These are phyloP conservation scores for Salpingus planirostris DNA, from an alignment of 2,888 invertebrate genomes.

Conservation along the genomic window DNA sequence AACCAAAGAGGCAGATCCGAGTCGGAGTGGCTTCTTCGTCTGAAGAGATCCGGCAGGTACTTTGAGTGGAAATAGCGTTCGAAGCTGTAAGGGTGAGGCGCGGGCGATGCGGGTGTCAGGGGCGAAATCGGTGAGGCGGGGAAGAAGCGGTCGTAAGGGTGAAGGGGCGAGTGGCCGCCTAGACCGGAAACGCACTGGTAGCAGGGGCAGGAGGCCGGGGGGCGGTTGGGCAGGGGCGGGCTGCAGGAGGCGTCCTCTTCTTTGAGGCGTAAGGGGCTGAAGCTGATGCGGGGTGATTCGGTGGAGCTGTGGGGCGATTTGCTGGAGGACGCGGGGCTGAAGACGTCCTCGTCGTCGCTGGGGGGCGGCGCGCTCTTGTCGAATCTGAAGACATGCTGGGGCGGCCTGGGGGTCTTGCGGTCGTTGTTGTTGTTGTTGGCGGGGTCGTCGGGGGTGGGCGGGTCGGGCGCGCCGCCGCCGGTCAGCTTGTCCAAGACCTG, in stretches of 20 bases:
- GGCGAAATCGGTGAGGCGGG: slow-evolving; percentile 52
- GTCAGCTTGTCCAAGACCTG: slow-evolving; percentile 71
- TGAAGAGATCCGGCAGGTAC: slow-evolving; percentile 54
- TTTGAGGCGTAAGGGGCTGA: slow-evolving; percentile 48
- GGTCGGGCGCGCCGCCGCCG: slow-evolving; percentile 29
- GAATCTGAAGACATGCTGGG: slow-evolving; percentile 47
- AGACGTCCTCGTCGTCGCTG: slow-evolving; percentile 51
- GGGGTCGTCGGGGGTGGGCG: slow-evolving; percentile 32
- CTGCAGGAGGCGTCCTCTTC: slow-evolving; percentile 43
- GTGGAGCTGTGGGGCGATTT: slow-evolving; percentile 49
- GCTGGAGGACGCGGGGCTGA: slow-evolving; percentile 49
- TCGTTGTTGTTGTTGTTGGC: slow-evolving; percentile 37
- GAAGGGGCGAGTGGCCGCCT: slow-evolving; percentile 35
- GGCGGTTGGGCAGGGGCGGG: slow-evolving; percentile 31
- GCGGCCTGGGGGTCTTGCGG: slow-evolving; percentile 13
- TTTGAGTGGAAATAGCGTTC: slow-evolving; percentile 56
- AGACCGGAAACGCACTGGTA: slow-evolving; percentile 38
- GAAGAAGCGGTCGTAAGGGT: slow-evolving; percentile 44
- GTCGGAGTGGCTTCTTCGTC: slow-evolving; percentile 56
- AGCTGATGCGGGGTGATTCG: slow-evolving; percentile 47
- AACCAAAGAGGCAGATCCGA: slow-evolving; percentile 53
- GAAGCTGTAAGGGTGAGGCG: slow-evolving; percentile 49
- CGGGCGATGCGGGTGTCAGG: slow-evolving; percentile 46
- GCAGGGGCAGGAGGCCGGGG: slow-evolving; percentile 34
- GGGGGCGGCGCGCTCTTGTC: slow-evolving; percentile 37